A percentile compares a stretch with the other conserved stretches of the same genome.
Conservation (phyloP, 2,888 invertebrate genomes). For the Hyalella azteca region DNA sequence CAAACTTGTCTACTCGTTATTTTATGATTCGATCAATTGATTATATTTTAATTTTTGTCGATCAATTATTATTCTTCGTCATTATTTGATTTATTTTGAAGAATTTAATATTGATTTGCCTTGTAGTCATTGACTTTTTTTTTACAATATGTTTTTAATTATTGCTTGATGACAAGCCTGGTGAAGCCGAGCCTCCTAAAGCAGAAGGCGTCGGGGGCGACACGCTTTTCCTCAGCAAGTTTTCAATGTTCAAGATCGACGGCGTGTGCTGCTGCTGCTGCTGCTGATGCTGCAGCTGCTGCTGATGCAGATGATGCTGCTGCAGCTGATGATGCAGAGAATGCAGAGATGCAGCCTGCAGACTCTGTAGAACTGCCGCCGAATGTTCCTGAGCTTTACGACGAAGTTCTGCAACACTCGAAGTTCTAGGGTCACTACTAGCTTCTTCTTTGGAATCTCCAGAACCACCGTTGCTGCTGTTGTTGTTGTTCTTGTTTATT, state of each 20-base stretch:
- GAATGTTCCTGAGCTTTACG: constrained; percentile 95
- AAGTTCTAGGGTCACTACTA: constrained; percentile 74
- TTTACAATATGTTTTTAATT: too few relatives aligned
- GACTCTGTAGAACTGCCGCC: constrained; percentile 79
- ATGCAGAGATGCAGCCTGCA: constrained; percentile 65
- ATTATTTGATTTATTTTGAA: too few relatives aligned
- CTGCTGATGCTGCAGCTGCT: constrained; percentile 42
- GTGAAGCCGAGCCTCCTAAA: background rate
- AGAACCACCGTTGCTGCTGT: background rate
- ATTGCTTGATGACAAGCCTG: background rate
- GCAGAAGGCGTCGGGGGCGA: constrained; percentile 27
- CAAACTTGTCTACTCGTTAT: too few relatives aligned
- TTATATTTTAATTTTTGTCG: too few relatives aligned
- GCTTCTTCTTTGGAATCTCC: constrained; percentile 60
- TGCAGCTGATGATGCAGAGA: constrained; percentile 52
- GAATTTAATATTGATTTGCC: too few relatives aligned
- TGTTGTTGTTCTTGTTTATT: background rate
- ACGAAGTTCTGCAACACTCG: constrained; percentile 88
- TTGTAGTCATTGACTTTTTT: too few relatives aligned
- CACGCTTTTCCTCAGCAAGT: constrained; percentile 50
- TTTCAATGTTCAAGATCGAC: constrained; percentile 55
- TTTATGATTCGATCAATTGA: too few relatives aligned
- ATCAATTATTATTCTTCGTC: too few relatives aligned
- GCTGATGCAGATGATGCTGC: constrained; percentile 45
- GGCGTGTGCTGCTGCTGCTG: constrained; percentile 42